Evolutionary conservation across 2,888 invertebrate genomes (phyloP).

Genomic region (Pyrrhia umbra): DNA sequence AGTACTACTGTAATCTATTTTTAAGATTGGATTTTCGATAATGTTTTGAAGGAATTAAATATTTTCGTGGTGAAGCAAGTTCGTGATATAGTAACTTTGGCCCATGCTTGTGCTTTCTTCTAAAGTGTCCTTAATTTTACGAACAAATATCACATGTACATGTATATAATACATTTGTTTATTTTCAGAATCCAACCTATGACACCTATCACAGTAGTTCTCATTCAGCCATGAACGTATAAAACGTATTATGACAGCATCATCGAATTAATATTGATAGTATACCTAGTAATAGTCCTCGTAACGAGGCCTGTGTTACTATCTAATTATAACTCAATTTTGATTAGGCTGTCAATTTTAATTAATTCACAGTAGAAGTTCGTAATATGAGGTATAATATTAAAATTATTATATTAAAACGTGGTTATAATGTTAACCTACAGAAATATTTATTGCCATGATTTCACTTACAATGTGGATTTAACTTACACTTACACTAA

Average conservation of each 20-base stretch:
- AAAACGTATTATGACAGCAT: neutral
- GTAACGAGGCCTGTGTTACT: neutral
- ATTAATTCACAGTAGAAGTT: neutral
- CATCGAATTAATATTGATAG: neutral
- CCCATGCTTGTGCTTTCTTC: too few relatives aligned
- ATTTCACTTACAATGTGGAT: too few relatives aligned
- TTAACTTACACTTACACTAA: too few relatives aligned
- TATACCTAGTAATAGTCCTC: too few relatives aligned
- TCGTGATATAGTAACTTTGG: too few relatives aligned
- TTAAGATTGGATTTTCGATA: neutral
- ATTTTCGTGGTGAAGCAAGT: too few relatives aligned
- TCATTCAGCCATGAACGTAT: too few relatives aligned
- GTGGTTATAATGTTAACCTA: neutral
- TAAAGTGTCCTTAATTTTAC: too few relatives aligned
- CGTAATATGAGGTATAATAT: neutral
- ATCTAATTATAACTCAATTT: neutral
- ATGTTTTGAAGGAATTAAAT: neutral
- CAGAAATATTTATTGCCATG: neutral
- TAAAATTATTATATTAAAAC: neutral
- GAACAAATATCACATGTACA: too few relatives aligned
- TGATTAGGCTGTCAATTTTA: neutral
- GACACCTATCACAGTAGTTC: too few relatives aligned
- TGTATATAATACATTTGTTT: too few relatives aligned
- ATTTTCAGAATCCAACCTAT: too few relatives aligned
- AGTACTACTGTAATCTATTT: neutral